Evolutionary conservation across 2,797 vertebrate genomes (phyloP).

Genomic region (Anas acuta): DNA sequence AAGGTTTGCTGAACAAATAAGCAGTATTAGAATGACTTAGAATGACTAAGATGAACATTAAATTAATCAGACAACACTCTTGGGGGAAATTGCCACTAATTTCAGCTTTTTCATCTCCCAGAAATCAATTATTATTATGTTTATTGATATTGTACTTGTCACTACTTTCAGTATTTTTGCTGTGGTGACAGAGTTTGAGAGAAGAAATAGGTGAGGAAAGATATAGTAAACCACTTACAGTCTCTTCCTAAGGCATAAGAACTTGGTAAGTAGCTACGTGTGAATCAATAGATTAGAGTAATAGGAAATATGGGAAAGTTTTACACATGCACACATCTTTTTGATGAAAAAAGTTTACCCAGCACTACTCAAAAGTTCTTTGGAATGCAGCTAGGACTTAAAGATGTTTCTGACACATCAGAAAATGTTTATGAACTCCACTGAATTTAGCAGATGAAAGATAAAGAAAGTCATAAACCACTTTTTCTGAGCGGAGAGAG

Average conservation of each 20-base stretch:
- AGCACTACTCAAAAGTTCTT: not conserved
- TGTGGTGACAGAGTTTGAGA: conserved; percentile 62
- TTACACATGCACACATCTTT: not conserved
- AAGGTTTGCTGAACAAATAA: conserved; percentile 67
- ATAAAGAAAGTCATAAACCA: not conserved
- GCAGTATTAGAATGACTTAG: conserved; percentile 61
- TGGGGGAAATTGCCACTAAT: conserved; percentile 79
- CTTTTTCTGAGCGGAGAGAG: not conserved
- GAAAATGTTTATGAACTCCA: not conserved
- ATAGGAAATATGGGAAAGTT: not conserved
- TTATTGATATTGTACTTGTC: conserved; percentile 83
- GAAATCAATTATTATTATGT: conserved; percentile 85
- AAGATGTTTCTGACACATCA: not conserved
- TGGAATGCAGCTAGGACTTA: not conserved
- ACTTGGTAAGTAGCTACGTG: not conserved
- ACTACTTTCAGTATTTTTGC: conserved; percentile 72
- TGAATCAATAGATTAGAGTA: not conserved
- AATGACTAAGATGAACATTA: conserved; percentile 78
- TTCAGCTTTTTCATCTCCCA: conserved; percentile 80
- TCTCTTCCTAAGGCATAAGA: conserved; percentile 29
- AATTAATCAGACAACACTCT: conserved; percentile 80
- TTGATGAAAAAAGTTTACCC: not conserved
- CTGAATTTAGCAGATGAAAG: not conserved
- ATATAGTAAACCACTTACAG: conserved; percentile 40
- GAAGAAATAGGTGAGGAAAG: conserved; percentile 53